These are phyloP conservation scores for Lithobates sylvaticus DNA, from an alignment of 2,797 vertebrate genomes.

Conservation along the genomic window DNA sequence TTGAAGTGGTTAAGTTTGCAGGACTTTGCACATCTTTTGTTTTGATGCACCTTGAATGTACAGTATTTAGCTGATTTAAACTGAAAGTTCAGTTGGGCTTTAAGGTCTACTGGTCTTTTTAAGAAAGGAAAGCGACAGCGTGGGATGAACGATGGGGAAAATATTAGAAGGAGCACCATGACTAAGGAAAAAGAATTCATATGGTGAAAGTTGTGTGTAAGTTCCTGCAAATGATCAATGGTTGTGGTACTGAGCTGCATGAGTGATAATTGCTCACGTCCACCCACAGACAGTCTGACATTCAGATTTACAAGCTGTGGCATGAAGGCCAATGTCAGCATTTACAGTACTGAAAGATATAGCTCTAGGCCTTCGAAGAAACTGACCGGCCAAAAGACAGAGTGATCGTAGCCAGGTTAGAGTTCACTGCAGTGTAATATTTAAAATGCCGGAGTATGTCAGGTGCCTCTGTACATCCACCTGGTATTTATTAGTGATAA, in stretches of 20 bases:
- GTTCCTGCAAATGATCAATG: neutral
- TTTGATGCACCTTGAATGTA: too few species aligned
- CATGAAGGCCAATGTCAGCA: conserved; percentile 5
- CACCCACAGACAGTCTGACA: neutral
- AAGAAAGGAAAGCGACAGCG: too few species aligned
- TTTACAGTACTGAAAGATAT: neutral
- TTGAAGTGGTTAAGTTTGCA: too few species aligned
- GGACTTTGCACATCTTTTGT: too few species aligned
- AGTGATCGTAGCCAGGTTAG: neutral
- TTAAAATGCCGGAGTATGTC: neutral
- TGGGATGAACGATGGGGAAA: too few species aligned
- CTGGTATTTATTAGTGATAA: too few species aligned
- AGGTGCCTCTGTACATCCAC: neutral
- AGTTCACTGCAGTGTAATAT: neutral
- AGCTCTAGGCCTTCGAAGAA: neutral
- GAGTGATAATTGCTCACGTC: conserved; percentile 17
- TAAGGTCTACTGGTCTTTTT: too few species aligned
- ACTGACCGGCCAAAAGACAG: neutral
- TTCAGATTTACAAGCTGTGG: conserved; percentile 26
- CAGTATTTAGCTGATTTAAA: too few species aligned
- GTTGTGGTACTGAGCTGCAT: too few species aligned
- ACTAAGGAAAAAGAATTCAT: neutral
- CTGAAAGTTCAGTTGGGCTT: too few species aligned
- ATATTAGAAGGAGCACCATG: neutral
- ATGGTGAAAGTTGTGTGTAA: neutral